Evolutionary conservation across 2,113 vertebrate genomes (phyloP), one percentile per base, ranked within the genome.

Genomic region (Peromyscus maniculatus): DNA sequence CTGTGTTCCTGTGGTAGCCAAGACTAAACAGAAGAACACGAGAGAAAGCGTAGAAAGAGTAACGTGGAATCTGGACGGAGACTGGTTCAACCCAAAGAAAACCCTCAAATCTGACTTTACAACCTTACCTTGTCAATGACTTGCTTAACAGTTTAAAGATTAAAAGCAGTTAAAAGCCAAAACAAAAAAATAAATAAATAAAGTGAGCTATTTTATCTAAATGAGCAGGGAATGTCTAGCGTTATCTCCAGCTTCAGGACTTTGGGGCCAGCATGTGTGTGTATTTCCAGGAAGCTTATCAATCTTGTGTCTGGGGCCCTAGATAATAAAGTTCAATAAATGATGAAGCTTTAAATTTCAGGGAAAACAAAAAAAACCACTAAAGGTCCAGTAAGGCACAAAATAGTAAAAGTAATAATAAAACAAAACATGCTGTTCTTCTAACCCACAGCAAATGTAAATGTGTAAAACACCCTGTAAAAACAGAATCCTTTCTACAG

Each of bases 201-300:
- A 72, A 28, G 52, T 22, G 55, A 83, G 28, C 31, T 78, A 33
- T 96, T 93, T 95, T 96, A 97, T 94, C 72, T 92, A 91, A 95
- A 95, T 46, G 91, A 92, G 36, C 75, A 83, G 55, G 46, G 5
- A 3, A 59, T 67, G 31, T 75, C 72, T 87, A 87, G 80, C 17
- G 36, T 67, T 97, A 74, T 91, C 26, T 93, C 28, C 57, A 78
- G 43, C 28, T 31, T 74, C 8, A 95, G 39, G 57, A 59, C 69
- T 92, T 88, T 55, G 52, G 57, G 79, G 33, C 59, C 77, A 75
- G 46, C 3, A 9, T 64, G 39, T 90, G 21, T 95, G 24, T 95
- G 91, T 92, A 26, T 94, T 96, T 92, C 82, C 89, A 89, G 33
- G 74, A 92, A 95, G 36, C 71, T 93, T 96, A 93, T 96, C 95